Conservation (phyloP, 1,140 invertebrate species). For the Monomorium pharaonis region DNA sequence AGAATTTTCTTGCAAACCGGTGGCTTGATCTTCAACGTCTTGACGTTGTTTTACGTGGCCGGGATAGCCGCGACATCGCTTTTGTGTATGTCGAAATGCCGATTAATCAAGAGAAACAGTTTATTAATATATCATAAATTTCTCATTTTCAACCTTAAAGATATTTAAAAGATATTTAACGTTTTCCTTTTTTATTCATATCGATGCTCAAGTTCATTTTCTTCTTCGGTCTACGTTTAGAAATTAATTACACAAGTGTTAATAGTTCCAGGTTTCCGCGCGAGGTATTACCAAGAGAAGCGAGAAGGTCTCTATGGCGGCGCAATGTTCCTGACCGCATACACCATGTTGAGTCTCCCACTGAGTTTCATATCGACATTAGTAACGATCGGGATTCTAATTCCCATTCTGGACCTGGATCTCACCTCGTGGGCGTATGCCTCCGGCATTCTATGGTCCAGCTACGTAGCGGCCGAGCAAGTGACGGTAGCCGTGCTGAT, state of each 20-base stretch:
- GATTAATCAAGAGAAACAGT: neutral
- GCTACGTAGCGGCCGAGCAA: slow-evolving; percentile 93
- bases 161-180: slow-evolving; percentile 12
- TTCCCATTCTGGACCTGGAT: slow-evolving; percentile 80
- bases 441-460: slow-evolving; percentile 89
- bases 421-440: slow-evolving; percentile 79
- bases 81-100: slow-evolving; percentile 88
- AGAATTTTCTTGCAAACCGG: slow-evolving; percentile 82
- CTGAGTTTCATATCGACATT: slow-evolving; percentile 89
- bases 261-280: slow-evolving; percentile 93
- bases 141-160: neutral
- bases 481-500: slow-evolving; percentile 93
- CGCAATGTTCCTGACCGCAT: slow-evolving; percentile 92
- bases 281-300: slow-evolving; percentile 95
- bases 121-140: neutral
- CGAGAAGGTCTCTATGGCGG: slow-evolving; percentile 95
- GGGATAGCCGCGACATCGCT: slow-evolving; percentile 92
- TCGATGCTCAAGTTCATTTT: neutral
- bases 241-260: neutral
- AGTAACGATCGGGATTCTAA: slow-evolving; percentile 81
- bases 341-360: slow-evolving; percentile 92
- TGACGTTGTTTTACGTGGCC: slow-evolving; percentile 91
- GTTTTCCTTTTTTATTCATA: neutral
- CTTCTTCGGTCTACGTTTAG: neutral
- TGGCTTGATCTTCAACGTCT: slow-evolving; percentile 93